Conservation (phyloP, 2,113 vertebrate genomes). For the Anarrhichthys ocellatus region DNA sequence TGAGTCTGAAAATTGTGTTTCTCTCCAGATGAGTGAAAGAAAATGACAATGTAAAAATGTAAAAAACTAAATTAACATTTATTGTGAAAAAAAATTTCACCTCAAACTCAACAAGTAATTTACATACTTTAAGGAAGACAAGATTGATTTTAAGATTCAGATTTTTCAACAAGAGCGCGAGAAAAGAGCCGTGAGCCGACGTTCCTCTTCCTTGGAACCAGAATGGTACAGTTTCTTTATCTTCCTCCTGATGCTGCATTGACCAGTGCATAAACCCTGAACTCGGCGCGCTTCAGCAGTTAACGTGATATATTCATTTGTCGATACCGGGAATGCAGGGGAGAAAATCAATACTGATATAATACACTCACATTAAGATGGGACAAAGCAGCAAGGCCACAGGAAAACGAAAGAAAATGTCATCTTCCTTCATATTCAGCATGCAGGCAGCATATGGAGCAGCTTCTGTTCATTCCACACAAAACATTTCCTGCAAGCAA, state of each 20-base stretch:
- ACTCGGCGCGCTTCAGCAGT: constrained; percentile 63
- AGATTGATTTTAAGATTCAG: background rate
- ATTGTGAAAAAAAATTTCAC: background rate
- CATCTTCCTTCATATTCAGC: constrained; percentile 1
- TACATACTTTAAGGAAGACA: background rate
- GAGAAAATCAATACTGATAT: constrained; percentile 77
- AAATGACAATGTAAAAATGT: background rate
- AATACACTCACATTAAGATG: constrained; percentile 71
- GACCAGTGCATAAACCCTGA: constrained; percentile 72
- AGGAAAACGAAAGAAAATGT: background rate
- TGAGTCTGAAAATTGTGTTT: constrained; percentile 16
- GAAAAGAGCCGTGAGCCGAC: constrained; percentile 1
- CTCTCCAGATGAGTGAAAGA: constrained; percentile 17
- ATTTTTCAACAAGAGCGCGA: constrained; percentile 10
- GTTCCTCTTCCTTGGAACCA: background rate
- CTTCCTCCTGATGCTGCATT: constrained; percentile 56
- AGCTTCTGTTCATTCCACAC: background rate
- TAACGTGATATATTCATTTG: constrained; percentile 78
- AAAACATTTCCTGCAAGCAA: background rate
- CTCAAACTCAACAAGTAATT: constrained; percentile 21
- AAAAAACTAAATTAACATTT: background rate
- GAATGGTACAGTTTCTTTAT: constrained; percentile 52
- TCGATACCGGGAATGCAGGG: constrained; percentile 64
- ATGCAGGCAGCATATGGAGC: background rate
- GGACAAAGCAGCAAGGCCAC: constrained; percentile 42